These are phyloP conservation scores for Terebella lapidaria DNA, from an alignment of 2,888 invertebrate genomes.

Conservation along the genomic window DNA sequence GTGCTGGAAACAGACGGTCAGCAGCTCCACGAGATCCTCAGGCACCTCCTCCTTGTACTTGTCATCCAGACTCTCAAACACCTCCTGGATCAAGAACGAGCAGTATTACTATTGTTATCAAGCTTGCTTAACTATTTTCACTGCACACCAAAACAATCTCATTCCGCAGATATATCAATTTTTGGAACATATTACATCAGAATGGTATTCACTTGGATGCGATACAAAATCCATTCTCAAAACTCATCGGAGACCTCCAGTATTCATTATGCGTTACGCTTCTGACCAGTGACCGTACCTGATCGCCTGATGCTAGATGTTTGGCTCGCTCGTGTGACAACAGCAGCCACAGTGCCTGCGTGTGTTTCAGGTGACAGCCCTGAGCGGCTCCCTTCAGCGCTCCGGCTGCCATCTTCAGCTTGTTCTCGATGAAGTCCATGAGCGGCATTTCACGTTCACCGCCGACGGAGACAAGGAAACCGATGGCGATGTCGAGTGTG, in stretches of 20 bases:
- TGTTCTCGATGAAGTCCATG: conserved; percentile 29
- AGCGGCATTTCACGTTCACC: conserved; percentile 17
- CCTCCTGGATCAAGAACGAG: conserved; percentile 17
- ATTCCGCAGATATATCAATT: too few relatives aligned
- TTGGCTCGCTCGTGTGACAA: conserved; percentile 28
- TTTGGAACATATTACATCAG: background rate
- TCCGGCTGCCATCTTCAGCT: conserved; percentile 28
- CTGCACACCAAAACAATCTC: too few relatives aligned
- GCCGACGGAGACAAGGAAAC: conserved; percentile 22
- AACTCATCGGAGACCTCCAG: too few relatives aligned
- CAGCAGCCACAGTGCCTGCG: conserved; percentile 33
- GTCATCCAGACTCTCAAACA: conserved; percentile 17
- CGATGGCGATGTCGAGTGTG: conserved; percentile 21
- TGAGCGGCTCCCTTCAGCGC: conserved; percentile 1
- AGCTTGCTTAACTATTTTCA: too few relatives aligned
- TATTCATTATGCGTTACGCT: too few relatives aligned
- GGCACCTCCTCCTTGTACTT: conserved; percentile 14
- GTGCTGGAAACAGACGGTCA: conserved; percentile 11
- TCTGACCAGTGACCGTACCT: too few relatives aligned
- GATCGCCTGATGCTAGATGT: conserved; percentile 21
- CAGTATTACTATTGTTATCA: too few relatives aligned
- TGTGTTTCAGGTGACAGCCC: conserved; percentile 28
- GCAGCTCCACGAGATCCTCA: conserved; percentile 4
- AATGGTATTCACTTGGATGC: too few relatives aligned
- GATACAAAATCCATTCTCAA: too few relatives aligned